Evolutionary conservation across 2,888 invertebrate species (phyloP).

Genomic region (Chrysolina haemoptera): DNA sequence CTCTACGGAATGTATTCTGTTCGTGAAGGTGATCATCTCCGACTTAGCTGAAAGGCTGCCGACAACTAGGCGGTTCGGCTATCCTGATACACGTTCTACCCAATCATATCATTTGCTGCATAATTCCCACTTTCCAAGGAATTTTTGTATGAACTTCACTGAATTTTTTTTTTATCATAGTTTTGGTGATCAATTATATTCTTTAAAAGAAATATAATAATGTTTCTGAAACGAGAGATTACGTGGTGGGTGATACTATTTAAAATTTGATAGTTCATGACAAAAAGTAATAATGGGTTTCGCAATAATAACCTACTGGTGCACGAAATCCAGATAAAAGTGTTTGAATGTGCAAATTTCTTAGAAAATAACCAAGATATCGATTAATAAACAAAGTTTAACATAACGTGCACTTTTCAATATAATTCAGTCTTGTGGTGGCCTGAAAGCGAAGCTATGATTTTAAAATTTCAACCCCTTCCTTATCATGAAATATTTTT

Average conservation of each 20-base stretch:
- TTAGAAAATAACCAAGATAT: slow-evolving; percentile 40
- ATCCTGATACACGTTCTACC: no score
- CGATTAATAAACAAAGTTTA: slow-evolving; percentile 36
- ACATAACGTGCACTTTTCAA: slow-evolving; percentile 17
- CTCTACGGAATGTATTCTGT: no score
- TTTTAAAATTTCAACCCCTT: slow-evolving; percentile 12
- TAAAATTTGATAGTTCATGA: slow-evolving; percentile 39
- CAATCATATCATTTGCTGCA: no score
- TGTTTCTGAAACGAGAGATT: background rate
- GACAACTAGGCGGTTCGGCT: no score
- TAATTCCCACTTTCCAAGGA: no score
- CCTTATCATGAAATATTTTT: slow-evolving; percentile 11
- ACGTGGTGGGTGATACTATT: slow-evolving; percentile 33
- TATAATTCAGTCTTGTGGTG: slow-evolving; percentile 14
- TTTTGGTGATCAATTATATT: no score
- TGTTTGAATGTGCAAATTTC: slow-evolving; percentile 41
- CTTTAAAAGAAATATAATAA: background rate
- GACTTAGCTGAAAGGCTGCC: no score
- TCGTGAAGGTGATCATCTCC: no score
- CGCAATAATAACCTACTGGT: slow-evolving; percentile 36
- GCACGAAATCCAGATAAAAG: slow-evolving; percentile 35
- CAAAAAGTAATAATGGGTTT: slow-evolving; percentile 38
- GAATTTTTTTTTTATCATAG: no score
- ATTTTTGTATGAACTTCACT: no score
- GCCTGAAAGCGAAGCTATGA: slow-evolving; percentile 7